Percentiles rank a stretch among this genome's conserved stretches.
phyloP scores from a whole-genome alignment of 2,113 vertebrate species.

The Anser cygnoides region DNA sequence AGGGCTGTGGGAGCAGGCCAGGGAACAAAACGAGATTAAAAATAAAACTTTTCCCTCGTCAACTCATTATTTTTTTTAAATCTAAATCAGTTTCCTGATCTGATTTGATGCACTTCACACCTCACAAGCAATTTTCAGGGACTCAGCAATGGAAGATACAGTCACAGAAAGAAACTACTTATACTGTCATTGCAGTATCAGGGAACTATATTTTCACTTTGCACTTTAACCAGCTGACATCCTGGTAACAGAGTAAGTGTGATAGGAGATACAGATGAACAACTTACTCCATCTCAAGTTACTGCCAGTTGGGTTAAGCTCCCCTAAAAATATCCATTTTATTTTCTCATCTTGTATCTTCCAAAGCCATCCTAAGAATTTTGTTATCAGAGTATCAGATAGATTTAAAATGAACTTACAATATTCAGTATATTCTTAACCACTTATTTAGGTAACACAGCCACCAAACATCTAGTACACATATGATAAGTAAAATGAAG shows the following conservation, averaged over 20 bases:
- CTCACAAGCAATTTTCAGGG: constrained; percentile 20
- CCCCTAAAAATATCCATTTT: not conserved
- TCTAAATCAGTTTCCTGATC: constrained; percentile 4
- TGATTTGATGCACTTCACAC: constrained; percentile 41
- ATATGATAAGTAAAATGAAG: not conserved
- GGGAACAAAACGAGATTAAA: not conserved
- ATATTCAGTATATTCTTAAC: not conserved
- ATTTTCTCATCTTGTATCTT: not conserved
- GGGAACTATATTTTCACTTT: not conserved
- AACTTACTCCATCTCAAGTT: not conserved
- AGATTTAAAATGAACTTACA: not conserved
- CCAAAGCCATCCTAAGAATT: not conserved
- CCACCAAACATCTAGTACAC: not conserved
- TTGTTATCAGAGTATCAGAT: not conserved
- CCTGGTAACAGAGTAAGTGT: not conserved
- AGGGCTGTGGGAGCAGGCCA: not conserved
- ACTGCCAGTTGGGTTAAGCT: not conserved
- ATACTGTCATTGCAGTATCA: not conserved
- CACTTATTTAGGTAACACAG: not conserved
- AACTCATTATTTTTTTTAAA: not conserved
- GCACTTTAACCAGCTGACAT: constrained; percentile 13
- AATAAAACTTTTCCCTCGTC: not conserved
- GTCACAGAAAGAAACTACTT: constrained; percentile 36
- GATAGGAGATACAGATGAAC: not conserved
- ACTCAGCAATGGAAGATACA: not conserved